Evolutionary conservation across 2,113 vertebrate species (phyloP), one percentile per base, ranked within the genome.

Genomic region (Salminus brasiliensis): DNA sequence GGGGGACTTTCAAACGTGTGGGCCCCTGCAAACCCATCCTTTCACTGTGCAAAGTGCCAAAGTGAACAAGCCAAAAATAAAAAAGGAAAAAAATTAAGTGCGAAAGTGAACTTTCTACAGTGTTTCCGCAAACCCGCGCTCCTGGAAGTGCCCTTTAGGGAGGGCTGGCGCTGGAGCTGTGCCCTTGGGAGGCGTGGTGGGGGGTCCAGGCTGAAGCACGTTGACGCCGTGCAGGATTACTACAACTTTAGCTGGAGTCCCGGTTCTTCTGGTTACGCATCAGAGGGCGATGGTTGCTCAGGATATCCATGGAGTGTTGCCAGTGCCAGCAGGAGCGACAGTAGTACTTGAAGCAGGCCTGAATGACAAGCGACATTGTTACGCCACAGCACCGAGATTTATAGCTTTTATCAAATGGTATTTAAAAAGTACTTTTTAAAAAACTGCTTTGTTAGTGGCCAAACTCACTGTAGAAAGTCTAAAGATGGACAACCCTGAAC

Each of bases 271-370:
- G 97, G 93, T 99, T 98, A 83, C 97, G 95, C 97, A 99, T 99
- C 83, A 99, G 93, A 39, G 98, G 98, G 87, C 96, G 95, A 89
- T 99, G 98, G 91, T 98, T 97, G 81, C 95, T 96, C 83, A 99
- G 89, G 83, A 96, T 93, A 90, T 98, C 98, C 93, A 96, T 94
- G 79, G 97, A 98, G 90, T 99, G 97, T 84, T 97, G 95, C 96
- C 96, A 98, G 88, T 98, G 96, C 98, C 98, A 99, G 91, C 97
- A 99, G 36, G 95, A 95, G 86, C 97, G 95, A 82, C 98, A 99
- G 93, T 97, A 99, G 92, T 99, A 99, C 89, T 98, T 99, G 92
- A 99, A 99, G 93, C 98, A 99, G 88, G 96, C 94, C 98, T 99
- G 86, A 0, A 0, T 30, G 12, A 0, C 1, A 66, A 0, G 11